Conservation (phyloP, 2,888 invertebrate genomes). For the Agrypnus murinus region DNA sequence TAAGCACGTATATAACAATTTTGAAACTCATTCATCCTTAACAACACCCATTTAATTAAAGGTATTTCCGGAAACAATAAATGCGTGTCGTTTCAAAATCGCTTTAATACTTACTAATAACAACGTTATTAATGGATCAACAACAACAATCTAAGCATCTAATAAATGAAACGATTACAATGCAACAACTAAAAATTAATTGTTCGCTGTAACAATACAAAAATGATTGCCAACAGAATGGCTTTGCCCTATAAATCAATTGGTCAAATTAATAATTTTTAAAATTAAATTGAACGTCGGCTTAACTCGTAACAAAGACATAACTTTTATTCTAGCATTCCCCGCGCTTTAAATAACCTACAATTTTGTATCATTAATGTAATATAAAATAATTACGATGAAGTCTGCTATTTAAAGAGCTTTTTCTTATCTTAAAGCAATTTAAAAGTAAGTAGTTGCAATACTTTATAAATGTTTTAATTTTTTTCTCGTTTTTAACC, state of each 20-base stretch:
- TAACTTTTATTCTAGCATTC: conserved; percentile 8
- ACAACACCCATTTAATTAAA: too few relatives aligned
- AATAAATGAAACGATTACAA: background rate
- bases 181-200: conserved; percentile 21
- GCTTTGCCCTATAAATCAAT: conserved; percentile 28
- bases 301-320: conserved; percentile 14
- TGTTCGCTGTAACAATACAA: conserved; percentile 9
- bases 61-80: too few relatives aligned
- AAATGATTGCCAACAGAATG: background rate
- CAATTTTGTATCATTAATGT: conserved; percentile 29
- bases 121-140: background rate
- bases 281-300: conserved; percentile 17
- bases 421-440: conserved; percentile 7
- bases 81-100: too few relatives aligned
- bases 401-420: background rate
- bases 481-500: background rate
- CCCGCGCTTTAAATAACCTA: conserved; percentile 8
- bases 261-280: conserved; percentile 29
- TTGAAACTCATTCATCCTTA: too few relatives aligned
- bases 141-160: too few relatives aligned
- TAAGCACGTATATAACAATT: too few relatives aligned
- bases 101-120: too few relatives aligned
- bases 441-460: conserved; percentile 7
- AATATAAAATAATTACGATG: conserved; percentile 29
- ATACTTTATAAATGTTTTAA: too few relatives aligned